Conservation (phyloP, 64 coral and sea anemone genomes). For the Montipora foliosa region DNA sequence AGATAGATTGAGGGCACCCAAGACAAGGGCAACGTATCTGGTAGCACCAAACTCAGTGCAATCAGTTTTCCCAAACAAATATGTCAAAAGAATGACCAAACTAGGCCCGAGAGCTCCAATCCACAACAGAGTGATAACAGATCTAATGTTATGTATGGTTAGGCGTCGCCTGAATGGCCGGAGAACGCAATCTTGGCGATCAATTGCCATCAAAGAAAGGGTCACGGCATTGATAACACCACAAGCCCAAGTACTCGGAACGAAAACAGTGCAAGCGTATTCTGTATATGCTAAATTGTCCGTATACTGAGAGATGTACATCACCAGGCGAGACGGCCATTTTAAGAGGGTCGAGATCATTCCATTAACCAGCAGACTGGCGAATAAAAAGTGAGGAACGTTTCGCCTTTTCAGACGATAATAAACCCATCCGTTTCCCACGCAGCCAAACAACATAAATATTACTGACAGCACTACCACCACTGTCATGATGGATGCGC, state of each 20-base stretch:
- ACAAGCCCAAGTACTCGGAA: not conserved
- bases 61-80: not conserved
- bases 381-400: slow-evolving; percentile 7
- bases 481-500: not conserved
- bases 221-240: not conserved
- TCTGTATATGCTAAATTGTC: not conserved
- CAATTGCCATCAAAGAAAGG: not conserved
- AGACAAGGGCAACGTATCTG: not conserved
- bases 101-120: not conserved
- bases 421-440: not conserved
- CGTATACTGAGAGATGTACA: not conserved
- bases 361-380: not conserved
- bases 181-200: slow-evolving; percentile 12
- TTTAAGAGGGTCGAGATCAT: not conserved
- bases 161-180: not conserved
- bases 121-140: not conserved
- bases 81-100: not conserved
- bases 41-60: not conserved
- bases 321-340: not conserved
- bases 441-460: not conserved
- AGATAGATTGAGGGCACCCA: not conserved
- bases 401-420: not conserved
- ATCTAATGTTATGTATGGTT: not conserved
- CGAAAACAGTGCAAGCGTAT: not conserved
- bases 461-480: not conserved